Conservation (phyloP, 2,888 invertebrate species). For the Terebella lapidaria region DNA sequence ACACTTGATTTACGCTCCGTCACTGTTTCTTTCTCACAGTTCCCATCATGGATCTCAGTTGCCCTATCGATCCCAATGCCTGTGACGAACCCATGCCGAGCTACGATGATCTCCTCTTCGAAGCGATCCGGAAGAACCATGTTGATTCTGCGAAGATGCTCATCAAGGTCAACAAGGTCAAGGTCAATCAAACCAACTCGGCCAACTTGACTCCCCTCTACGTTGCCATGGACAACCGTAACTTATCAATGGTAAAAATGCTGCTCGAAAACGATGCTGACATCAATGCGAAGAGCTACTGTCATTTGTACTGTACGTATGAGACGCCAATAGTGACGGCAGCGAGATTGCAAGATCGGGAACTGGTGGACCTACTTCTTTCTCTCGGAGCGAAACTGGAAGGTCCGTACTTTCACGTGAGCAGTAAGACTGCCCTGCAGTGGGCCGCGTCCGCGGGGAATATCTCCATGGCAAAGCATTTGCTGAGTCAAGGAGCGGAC, state of each 20-base stretch:
- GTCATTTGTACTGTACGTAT: constrained; percentile 12
- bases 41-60: too few species aligned
- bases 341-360: constrained; percentile 13
- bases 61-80: too few species aligned
- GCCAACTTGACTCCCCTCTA: constrained; percentile 11
- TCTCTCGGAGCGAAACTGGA: constrained; percentile 9
- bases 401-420: neutral
- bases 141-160: constrained; percentile 6
- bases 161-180: constrained; percentile 3
- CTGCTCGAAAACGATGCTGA: constrained; percentile 16
- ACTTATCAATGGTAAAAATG: constrained; percentile 18
- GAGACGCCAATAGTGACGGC: constrained; percentile 23
- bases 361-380: constrained; percentile 20
- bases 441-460: constrained; percentile 22
- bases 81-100: too few species aligned
- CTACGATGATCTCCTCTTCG: constrained; percentile 12
- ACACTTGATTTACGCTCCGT: too few species aligned
- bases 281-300: constrained; percentile 19
- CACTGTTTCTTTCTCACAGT: too few species aligned
- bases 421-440: constrained; percentile 22
- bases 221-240: constrained; percentile 18
- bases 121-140: constrained; percentile 15
- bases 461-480: constrained; percentile 12
- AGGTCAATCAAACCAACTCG: constrained; percentile 15
- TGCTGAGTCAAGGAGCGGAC: constrained; percentile 19